Evolutionary conservation across 2,797 vertebrate genomes (phyloP), one percentile per base, ranked within the genome.

Genomic region (Chelmon rostratus): DNA sequence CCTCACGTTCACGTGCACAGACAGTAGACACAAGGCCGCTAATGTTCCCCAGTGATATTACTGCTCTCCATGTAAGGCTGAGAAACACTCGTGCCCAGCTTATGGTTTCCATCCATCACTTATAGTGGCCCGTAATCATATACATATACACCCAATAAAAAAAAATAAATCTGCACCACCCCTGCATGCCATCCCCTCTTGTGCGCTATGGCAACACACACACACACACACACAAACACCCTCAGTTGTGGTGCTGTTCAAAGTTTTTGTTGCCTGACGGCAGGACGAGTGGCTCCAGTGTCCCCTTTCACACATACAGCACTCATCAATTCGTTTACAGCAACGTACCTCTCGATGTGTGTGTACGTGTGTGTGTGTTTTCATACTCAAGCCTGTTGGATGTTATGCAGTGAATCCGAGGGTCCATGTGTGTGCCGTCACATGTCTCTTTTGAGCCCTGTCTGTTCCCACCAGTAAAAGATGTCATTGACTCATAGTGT

Each of bases 241-340:
- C 83, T 91, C 76, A 79, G 59, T 90, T 93, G 92, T 89, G 92
- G 86, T 82, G 73, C 33, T 57, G 67, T 69, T 93, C 64, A 82
- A 81, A 81, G 85, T 76, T 63, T 61, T 65, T 82, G 78, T 82
- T 38, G 28, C 71, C 82, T 90, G 88, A 92, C 81, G 67, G 85
- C 76, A 53, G 75, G 84, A 86, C 76, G 35, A 84, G 80, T 53
- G 76, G 84, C 83, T 86, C 81, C 78, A 78, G 85, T 86, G 49
- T 89, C 86, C 58, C 47, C 73, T 88, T 87, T 91, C 82, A 84
- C 80, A 88, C 85, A 88, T 79, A 54, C 18, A 69, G 67, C 40
- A 67, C 72, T 77, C 76, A 84, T 77, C 68, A 70, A 56, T 81
- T 84, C 8, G 58, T 88, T 76, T 65, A 65, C 38, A 53, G 35